These are phyloP conservation scores for Neotoxoptera formosana DNA, from an alignment of 1,140 invertebrate species.

Conservation along the genomic window DNA sequence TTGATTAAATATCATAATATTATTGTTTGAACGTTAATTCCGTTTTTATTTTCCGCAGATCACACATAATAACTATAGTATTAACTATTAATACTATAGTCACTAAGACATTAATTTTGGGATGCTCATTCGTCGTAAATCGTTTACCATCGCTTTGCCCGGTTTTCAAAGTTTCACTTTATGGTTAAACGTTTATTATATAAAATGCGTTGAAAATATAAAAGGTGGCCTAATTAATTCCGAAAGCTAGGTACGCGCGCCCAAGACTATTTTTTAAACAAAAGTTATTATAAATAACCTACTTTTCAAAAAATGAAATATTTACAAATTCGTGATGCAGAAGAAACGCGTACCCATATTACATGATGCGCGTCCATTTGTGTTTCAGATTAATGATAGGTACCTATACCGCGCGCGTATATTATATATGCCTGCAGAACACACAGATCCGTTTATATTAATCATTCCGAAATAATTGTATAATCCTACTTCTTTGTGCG, in stretches of 20 bases:
- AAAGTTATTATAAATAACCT: not conserved
- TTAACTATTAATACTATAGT: too few relatives aligned
- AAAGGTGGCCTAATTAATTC: slow-evolving; percentile 24
- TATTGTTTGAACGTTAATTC: not conserved
- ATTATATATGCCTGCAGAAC: not conserved
- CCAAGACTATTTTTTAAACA: not conserved
- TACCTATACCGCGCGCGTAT: too few relatives aligned
- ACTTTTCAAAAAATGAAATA: not conserved
- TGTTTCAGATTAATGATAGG: not conserved
- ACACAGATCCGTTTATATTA: not conserved
- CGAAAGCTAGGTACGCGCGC: not conserved
- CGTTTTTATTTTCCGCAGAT: not conserved
- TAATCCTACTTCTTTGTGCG: not conserved
- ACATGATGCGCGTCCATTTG: not conserved
- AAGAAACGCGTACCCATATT: not conserved
- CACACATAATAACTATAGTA: too few relatives aligned
- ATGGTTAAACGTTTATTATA: not conserved
- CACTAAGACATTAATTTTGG: too few relatives aligned
- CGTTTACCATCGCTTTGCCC: not conserved
- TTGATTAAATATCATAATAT: too few relatives aligned
- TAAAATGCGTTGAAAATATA: not conserved
- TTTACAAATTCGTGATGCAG: slow-evolving; percentile 19
- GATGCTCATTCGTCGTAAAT: not conserved
- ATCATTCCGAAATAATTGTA: slow-evolving; percentile 23
- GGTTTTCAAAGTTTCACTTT: not conserved